Evolutionary conservation across 2,113 vertebrate species (phyloP).

Genomic region (Jacana jacana): DNA sequence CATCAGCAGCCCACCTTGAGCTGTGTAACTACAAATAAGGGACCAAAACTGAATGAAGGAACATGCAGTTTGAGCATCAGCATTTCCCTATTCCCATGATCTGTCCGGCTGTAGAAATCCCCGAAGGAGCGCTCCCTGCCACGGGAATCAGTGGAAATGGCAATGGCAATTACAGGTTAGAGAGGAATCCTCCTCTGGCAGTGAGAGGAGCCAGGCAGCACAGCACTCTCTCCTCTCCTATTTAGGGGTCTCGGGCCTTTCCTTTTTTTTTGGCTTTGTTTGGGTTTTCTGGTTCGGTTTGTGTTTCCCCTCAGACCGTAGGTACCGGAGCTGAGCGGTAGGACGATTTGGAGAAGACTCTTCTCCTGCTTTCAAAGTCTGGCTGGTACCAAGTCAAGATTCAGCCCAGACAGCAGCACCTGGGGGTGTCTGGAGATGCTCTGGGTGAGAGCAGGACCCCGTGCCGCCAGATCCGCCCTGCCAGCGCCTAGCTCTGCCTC

Average conservation of each 20-base stretch:
- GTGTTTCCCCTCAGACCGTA: not conserved
- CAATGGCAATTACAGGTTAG: not conserved
- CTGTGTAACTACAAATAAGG: not conserved
- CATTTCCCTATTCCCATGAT: conserved; percentile 32
- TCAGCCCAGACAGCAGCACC: not conserved
- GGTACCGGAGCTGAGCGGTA: not conserved
- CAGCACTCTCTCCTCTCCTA: not conserved
- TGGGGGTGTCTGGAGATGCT: not conserved
- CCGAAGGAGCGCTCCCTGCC: conserved; percentile 21
- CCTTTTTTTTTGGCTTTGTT: too few relatives aligned
- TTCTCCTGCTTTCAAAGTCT: not conserved
- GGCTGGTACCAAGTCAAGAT: accelerated
- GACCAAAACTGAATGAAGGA: not conserved
- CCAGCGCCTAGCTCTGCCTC: too few relatives aligned
- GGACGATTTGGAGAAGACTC: not conserved
- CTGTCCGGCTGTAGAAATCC: conserved; percentile 27
- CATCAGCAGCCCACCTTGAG: not conserved
- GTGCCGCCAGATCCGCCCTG: too few relatives aligned
- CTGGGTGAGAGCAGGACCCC: not conserved
- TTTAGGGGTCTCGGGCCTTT: not conserved
- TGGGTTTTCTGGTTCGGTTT: too few relatives aligned
- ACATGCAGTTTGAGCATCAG: not conserved
- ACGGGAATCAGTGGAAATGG: conserved; percentile 46
- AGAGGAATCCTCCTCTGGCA: conserved; percentile 7
- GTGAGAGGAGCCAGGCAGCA: not conserved